A percentile compares a stretch with the other conserved stretches of the same genome.
Evolutionary conservation across 2,888 invertebrate species (phyloP).

Genomic region (Cosmia pyralina): DNA sequence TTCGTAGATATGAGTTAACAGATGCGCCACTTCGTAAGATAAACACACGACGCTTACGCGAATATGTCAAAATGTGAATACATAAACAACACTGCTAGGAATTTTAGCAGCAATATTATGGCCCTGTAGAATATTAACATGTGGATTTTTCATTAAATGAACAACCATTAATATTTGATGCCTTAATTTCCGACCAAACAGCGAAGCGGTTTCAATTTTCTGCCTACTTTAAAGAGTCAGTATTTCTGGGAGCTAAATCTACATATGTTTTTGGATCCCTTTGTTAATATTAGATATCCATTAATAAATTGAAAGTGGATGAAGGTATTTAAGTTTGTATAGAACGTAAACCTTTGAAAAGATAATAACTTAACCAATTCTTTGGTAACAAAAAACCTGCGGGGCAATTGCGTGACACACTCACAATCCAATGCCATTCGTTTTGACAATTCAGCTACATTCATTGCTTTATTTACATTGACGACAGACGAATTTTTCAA

Average conservation of each 20-base stretch:
- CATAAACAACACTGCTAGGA: conserved; percentile 58
- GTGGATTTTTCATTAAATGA: conserved; percentile 43
- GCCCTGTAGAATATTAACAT: conserved; percentile 23
- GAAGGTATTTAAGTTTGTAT: not conserved
- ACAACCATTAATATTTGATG: conserved; percentile 41
- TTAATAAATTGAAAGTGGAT: conserved; percentile 20
- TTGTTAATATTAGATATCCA: conserved; percentile 34
- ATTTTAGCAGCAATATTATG: conserved; percentile 53
- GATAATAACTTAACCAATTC: not conserved
- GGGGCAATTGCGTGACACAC: not conserved
- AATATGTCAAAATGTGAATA: conserved; percentile 67
- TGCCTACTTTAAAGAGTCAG: not conserved
- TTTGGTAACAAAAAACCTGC: not conserved
- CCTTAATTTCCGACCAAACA: conserved; percentile 37
- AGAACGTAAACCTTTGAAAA: not conserved
- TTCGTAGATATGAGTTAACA: conserved; percentile 67
- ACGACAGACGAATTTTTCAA: not conserved
- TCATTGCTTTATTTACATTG: not conserved
- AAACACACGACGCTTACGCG: conserved; percentile 70
- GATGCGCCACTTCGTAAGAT: conserved; percentile 77
- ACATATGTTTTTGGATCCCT: conserved; percentile 5
- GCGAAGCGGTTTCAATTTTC: conserved; percentile 16
- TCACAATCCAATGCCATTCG: not conserved
- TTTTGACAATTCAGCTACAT: not conserved
- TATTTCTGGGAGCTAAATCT: not conserved